Evolutionary conservation across 2,797 vertebrate species (phyloP).

Genomic region (Xenopus petersii): DNA sequence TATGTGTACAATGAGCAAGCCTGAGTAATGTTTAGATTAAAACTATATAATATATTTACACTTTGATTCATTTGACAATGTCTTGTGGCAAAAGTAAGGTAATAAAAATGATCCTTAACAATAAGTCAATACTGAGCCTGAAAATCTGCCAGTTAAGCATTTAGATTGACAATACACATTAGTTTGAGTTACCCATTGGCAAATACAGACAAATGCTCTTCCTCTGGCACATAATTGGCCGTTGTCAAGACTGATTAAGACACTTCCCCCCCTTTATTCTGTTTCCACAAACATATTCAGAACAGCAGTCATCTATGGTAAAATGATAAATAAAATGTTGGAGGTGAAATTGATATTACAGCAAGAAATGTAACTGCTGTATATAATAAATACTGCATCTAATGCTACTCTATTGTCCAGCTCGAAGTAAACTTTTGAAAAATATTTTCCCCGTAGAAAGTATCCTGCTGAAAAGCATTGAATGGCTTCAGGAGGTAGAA

Average conservation of each 20-base stretch:
- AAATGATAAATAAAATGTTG: neutral
- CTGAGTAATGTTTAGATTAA: slow-evolving; percentile 1
- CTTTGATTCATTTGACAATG: slow-evolving; percentile 43
- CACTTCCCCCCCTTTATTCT: slow-evolving; percentile 44
- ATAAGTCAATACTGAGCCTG: slow-evolving; percentile 54
- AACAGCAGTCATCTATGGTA: neutral
- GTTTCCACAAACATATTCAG: slow-evolving; percentile 39
- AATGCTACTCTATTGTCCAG: too few relatives aligned
- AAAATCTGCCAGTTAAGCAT: slow-evolving; percentile 58
- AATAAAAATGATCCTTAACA: slow-evolving; percentile 51
- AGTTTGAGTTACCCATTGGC: slow-evolving; percentile 59
- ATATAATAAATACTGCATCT: too few relatives aligned
- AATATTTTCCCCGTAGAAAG: slow-evolving; percentile 21
- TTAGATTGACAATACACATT: slow-evolving; percentile 59
- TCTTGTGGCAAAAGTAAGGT: slow-evolving; percentile 42
- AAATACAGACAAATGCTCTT: slow-evolving; percentile 59
- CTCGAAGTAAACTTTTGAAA: slow-evolving; percentile 14
- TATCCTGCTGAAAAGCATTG: slow-evolving; percentile 10
- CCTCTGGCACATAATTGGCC: slow-evolving; percentile 64
- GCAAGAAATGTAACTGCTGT: neutral
- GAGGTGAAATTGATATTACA: neutral
- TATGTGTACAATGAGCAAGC: neutral
- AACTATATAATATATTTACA: slow-evolving; percentile 31
- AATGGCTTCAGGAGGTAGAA: slow-evolving; percentile 27
- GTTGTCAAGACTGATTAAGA: slow-evolving; percentile 57